A percentile compares a stretch with the other conserved stretches of the same genome.
These are phyloP conservation scores for Drosophila parabipectinata DNA, from an alignment of 1,140 invertebrate species.

Conservation along the genomic window DNA sequence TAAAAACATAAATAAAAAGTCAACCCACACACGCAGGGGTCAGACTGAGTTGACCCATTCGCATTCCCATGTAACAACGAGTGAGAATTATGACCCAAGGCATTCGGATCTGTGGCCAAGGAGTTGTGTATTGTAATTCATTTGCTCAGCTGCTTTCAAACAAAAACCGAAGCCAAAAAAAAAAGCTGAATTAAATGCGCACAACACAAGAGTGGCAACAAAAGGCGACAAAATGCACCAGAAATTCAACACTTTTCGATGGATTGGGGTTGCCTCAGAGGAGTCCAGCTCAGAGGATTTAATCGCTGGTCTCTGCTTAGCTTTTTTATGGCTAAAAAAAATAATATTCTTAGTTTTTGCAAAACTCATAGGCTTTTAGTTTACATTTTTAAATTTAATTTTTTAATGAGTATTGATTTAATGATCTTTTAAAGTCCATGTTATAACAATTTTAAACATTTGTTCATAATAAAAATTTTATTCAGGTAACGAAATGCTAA, in stretches of 20 bases:
- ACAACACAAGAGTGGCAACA: slow-evolving; percentile 23
- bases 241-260: slow-evolving; percentile 74
- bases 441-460: too few relatives aligned
- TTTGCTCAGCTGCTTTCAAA: slow-evolving; percentile 48
- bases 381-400: too few relatives aligned
- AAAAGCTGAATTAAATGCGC: slow-evolving; percentile 60
- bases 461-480: too few relatives aligned
- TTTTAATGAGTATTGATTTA: too few relatives aligned
- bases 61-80: slow-evolving; percentile 30
- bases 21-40: slow-evolving; percentile 46
- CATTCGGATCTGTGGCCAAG: slow-evolving; percentile 60
- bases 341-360: neutral
- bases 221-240: slow-evolving; percentile 66
- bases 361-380: too few relatives aligned
- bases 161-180: slow-evolving; percentile 20
- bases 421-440: too few relatives aligned
- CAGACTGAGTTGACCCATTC: slow-evolving; percentile 17
- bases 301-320: neutral
- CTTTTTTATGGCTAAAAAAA: neutral
- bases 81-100: slow-evolving; percentile 69
- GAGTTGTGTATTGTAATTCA: slow-evolving; percentile 75
- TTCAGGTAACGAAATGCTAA: too few relatives aligned
- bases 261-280: neutral
- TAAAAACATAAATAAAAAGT: slow-evolving; percentile 77
- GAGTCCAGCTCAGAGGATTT: neutral